Base-by-base conservation (phyloP, 1,140 invertebrate species). In the Drosophila subpulchrella region DNA sequence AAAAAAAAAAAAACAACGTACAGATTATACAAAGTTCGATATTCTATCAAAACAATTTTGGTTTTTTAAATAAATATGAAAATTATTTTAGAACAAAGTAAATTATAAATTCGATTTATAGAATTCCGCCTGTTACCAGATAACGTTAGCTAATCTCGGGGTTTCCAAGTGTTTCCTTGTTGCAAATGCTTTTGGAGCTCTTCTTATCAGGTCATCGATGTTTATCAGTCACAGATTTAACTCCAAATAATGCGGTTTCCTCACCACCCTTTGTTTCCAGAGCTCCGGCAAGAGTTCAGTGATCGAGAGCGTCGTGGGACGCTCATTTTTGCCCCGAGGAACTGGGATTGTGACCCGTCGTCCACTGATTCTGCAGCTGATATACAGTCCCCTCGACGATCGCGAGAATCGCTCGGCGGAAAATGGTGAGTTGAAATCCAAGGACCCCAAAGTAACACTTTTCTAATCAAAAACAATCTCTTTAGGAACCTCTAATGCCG, bases 221-320 rank as follows among this genome's bases (percentile, higher is more conserved):
- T 38, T 62, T 72, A 46, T 56, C 34, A 60, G 36, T 46, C 47
- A 11, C 17, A n/a, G 4, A 30, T 38, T 2, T 42, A 44, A 44
- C 54, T 60, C 10, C 27, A 38, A 30, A 57, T 54, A 27, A 58
- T 51, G 15, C 36, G 17, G 6, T 63, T 27, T 44, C 38, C 36
- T 24, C 41, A 41, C 30, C 27, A 38, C 20, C 30, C n/a, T 24
- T 12, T 47, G 15, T 51, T 77, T 78, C 82, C 93, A 99, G 98
- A 99, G 98, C 94, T 98, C 99, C 57, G 99, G 99, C 46, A 99
- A 99, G 94, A 99, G 98, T 94, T 99, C 99, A 38, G 99, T 99
- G 10, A 96, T 99, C 77, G 99, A 99, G 93, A 97, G 97, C 93
- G 94, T 99, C 24, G 99, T 99, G n/a, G 99, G 99, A 0, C 95